Percentiles rank a stretch among this genome's conserved stretches.
Conservation (phyloP, 2,113 vertebrate species). For the Bujurquina vittata region DNA sequence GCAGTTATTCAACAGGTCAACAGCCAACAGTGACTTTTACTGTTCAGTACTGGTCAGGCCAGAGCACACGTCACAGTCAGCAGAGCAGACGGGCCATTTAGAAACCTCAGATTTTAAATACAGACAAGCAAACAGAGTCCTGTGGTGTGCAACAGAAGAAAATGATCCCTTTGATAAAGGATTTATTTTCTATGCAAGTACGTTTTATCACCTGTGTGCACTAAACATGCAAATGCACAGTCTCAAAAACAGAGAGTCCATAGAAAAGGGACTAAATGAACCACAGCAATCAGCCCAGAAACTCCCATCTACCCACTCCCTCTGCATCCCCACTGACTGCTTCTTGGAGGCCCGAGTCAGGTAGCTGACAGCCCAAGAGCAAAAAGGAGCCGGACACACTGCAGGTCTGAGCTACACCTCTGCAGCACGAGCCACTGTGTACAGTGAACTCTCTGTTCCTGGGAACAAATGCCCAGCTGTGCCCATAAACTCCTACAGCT, state of each 20-base stretch:
- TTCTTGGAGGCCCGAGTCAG: conserved; percentile 1
- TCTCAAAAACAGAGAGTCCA: conserved; percentile 19
- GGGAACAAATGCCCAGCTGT: conserved; percentile 25
- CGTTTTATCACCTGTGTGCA: background rate
- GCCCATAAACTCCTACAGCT: conserved; percentile 1
- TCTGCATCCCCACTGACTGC: background rate
- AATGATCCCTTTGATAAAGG: background rate
- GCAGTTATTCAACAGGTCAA: conserved; percentile 17
- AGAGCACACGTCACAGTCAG: background rate
- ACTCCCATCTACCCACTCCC: background rate
- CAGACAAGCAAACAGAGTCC: background rate
- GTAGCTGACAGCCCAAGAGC: background rate
- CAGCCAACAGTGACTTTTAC: conserved; percentile 9
- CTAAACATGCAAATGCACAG: background rate
- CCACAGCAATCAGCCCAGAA: background rate
- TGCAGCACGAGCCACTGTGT: background rate
- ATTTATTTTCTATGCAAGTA: background rate
- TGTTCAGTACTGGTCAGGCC: background rate
- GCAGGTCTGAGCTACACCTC: background rate
- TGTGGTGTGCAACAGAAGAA: background rate
- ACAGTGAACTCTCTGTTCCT: conserved; percentile 23
- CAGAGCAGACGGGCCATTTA: conserved; percentile 7
- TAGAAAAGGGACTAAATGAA: conserved; percentile 35
- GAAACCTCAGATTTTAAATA: background rate
- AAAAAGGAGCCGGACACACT: background rate